Conservation (phyloP, 2,113 vertebrate genomes). For the Phalacrocorax pelagicus region DNA sequence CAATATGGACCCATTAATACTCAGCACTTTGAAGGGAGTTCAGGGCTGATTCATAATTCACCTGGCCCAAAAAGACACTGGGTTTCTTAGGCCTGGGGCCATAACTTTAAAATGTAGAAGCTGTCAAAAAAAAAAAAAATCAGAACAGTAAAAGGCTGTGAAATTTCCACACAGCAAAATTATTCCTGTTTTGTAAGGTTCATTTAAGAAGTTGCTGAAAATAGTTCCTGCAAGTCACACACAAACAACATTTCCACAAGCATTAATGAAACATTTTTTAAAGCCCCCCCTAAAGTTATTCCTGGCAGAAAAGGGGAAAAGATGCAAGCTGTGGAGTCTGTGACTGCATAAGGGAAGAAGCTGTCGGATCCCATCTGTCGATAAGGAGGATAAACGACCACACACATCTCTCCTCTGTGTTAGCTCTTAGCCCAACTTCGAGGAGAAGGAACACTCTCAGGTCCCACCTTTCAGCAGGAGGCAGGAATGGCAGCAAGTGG, state of each 20-base stretch:
- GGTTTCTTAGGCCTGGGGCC: neutral
- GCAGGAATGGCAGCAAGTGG: neutral
- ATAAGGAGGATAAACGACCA: constrained; percentile 30
- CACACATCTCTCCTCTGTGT: neutral
- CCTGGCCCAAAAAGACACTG: constrained; percentile 56
- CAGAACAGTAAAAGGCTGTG: constrained; percentile 9
- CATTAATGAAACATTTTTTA: constrained; percentile 55
- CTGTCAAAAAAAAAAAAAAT: neutral
- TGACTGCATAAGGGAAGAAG: constrained; percentile 52
- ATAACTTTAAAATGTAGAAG: constrained; percentile 52
- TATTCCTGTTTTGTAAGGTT: neutral
- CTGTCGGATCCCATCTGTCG: constrained; percentile 63
- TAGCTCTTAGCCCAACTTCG: neutral
- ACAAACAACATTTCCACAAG: constrained; percentile 49
- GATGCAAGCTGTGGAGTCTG: constrained; percentile 63
- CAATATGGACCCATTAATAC: constrained; percentile 57
- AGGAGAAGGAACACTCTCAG: neutral
- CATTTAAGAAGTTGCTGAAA: constrained; percentile 40
- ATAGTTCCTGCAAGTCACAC: constrained; percentile 44
- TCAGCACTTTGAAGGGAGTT: constrained; percentile 37
- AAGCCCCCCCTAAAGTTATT: constrained; percentile 19
- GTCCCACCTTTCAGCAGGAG: neutral
- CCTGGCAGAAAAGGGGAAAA: constrained; percentile 60
- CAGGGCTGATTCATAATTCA: constrained; percentile 64
- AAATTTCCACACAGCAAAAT: constrained; percentile 16